Percentiles rank a stretch among this genome's conserved stretches.
Evolutionary conservation across 1,140 invertebrate genomes (phyloP).

Genomic region (Ceratina australensis): DNA sequence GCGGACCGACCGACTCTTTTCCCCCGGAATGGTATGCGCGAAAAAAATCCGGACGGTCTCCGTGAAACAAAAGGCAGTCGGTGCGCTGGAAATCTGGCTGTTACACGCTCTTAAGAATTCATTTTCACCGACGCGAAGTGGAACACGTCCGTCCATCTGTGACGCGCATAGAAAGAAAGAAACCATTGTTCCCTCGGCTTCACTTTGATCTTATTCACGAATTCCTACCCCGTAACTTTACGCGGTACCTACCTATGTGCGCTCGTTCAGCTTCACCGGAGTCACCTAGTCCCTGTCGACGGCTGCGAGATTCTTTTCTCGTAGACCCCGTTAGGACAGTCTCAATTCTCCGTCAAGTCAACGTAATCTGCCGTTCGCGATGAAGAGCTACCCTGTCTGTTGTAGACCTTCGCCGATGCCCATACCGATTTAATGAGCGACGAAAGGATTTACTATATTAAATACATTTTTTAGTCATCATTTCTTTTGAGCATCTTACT

Average conservation of each 20-base stretch:
- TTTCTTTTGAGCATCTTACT: too few species aligned
- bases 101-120: slow-evolving; percentile 9
- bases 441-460: too few species aligned
- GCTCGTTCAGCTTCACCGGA: not conserved
- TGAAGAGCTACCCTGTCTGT: too few species aligned
- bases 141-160: not conserved
- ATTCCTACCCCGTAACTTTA: not conserved
- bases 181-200: too few species aligned
- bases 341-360: not conserved
- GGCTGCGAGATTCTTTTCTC: not conserved
- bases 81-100: not conserved
- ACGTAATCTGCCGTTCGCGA: too few species aligned
- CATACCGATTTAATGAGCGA: not conserved
- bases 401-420: not conserved
- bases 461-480: too few species aligned
- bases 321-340: not conserved
- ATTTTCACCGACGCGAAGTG: not conserved
- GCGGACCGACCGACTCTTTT: not conserved
- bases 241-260: slow-evolving; percentile 12
- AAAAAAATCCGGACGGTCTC: too few species aligned
- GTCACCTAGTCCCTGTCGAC: not conserved
- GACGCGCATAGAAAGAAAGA: not conserved
- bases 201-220: slow-evolving; percentile 24
- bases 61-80: not conserved
- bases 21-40: not conserved